A percentile compares a stretch with the other conserved stretches of the same genome.
phyloP scores from a whole-genome alignment of 2,888 invertebrate genomes.

The Hypena proboscidalis region DNA sequence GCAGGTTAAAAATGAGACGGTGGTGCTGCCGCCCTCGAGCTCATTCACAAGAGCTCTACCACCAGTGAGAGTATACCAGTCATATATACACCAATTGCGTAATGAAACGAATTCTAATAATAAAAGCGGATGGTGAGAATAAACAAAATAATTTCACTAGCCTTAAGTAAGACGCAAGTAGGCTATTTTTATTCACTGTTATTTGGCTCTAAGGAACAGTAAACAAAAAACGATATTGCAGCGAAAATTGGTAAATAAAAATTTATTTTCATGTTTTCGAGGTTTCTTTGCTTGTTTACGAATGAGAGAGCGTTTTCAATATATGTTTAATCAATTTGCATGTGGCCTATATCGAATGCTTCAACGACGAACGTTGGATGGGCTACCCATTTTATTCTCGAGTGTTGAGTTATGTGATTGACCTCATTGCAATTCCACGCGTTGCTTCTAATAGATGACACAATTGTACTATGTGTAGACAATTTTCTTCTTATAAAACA shows the following conservation, averaged over 20 bases:
- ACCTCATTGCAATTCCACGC: conserved; percentile 62
- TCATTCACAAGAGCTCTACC: too few relatives aligned
- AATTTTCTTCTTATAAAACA: conserved; percentile 37
- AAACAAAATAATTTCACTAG: too few relatives aligned
- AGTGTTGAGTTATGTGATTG: conserved; percentile 70
- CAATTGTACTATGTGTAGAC: conserved; percentile 43
- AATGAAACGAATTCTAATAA: too few relatives aligned
- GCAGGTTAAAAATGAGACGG: too few relatives aligned
- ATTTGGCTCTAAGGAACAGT: conserved; percentile 26
- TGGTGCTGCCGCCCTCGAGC: too few relatives aligned
- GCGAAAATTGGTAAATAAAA: conserved; percentile 21
- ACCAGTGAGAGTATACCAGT: too few relatives aligned
- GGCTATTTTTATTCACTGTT: conserved; percentile 32
- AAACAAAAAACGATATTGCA: conserved; percentile 29
- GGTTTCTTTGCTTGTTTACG: conserved; percentile 23
- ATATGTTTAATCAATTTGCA: conserved; percentile 59
- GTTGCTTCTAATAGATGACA: conserved; percentile 57
- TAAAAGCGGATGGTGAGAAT: too few relatives aligned
- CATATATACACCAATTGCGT: too few relatives aligned
- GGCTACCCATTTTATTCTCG: conserved; percentile 57
- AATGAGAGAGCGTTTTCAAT: conserved; percentile 44
- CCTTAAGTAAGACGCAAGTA: too few relatives aligned
- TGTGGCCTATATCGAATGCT: conserved; percentile 45
- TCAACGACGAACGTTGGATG: conserved; percentile 51
- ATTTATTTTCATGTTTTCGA: conserved; percentile 20